A percentile compares a stretch with the other conserved stretches of the same genome.
Evolutionary conservation across 2,113 vertebrate species (phyloP).

Genomic region (Pipra filicauda): DNA sequence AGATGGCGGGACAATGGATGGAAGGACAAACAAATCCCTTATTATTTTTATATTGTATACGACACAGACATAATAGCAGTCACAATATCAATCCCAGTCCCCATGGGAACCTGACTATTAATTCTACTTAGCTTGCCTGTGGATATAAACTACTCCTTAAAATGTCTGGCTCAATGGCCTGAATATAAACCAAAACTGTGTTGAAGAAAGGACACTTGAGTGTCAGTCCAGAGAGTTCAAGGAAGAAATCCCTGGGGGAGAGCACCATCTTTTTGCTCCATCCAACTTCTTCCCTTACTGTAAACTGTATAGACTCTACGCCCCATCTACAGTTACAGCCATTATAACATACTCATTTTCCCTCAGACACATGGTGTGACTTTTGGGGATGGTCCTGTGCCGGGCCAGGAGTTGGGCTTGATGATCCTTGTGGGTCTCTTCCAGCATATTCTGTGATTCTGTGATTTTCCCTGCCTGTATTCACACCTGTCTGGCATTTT

Average conservation of each 20-base stretch:
- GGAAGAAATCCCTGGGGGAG: neutral
- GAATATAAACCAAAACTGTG: neutral
- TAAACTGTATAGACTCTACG: neutral
- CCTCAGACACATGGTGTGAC: neutral
- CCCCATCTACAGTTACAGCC: neutral
- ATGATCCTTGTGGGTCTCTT: neutral
- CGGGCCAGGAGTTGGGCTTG: neutral
- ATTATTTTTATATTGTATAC: neutral
- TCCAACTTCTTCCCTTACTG: neutral
- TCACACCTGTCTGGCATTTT: neutral
- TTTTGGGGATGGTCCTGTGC: neutral
- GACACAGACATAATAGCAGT: neutral
- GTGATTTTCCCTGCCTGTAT: neutral
- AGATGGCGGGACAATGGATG: neutral
- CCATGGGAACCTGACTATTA: neutral
- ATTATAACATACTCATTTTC: neutral
- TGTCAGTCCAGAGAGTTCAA: neutral
- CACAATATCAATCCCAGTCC: neutral
- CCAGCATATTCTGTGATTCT: neutral
- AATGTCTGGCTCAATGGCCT: neutral
- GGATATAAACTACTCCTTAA: neutral
- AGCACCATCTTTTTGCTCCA: neutral
- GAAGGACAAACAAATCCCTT: neutral
- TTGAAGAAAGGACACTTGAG: neutral
- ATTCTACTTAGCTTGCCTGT: neutral